phyloP scores from a whole-genome alignment of 2,113 vertebrate species.

The Peromyscus leucopus region DNA sequence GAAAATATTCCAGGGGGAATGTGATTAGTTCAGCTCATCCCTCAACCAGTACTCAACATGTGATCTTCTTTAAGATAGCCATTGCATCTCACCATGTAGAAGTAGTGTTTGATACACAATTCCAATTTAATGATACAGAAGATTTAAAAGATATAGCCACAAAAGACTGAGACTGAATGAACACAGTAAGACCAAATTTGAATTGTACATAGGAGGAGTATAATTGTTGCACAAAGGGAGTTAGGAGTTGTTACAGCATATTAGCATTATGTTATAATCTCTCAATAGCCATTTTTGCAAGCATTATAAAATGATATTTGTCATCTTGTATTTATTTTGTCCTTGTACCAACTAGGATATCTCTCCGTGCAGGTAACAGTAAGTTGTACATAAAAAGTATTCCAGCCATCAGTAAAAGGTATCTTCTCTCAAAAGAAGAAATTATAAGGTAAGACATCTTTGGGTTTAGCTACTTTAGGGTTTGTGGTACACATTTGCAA shows the following conservation, averaged over 20 bases:
- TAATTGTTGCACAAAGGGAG: neutral
- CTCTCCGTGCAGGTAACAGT: neutral
- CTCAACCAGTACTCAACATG: neutral
- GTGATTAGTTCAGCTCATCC: neutral
- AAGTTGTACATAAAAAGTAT: neutral
- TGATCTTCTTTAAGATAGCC: slow-evolving; percentile 15
- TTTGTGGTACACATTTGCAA: neutral
- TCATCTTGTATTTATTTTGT: neutral
- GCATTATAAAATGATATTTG: slow-evolving; percentile 18
- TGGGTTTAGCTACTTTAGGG: neutral
- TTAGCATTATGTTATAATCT: neutral
- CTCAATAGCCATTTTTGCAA: slow-evolving; percentile 6
- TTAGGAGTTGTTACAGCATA: neutral
- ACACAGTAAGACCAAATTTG: neutral
- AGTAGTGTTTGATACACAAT: neutral
- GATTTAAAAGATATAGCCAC: neutral
- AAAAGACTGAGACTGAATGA: neutral
- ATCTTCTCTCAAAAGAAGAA: slow-evolving; percentile 15
- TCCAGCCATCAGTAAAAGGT: slow-evolving; percentile 17
- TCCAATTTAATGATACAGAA: neutral
- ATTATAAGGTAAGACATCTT: slow-evolving; percentile 31
- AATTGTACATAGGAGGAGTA: neutral
- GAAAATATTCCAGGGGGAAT: neutral
- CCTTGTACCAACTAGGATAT: slow-evolving; percentile 17
- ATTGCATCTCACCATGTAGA: neutral